phyloP scores from a whole-genome alignment of 1,140 invertebrate species.

The Megalonaias nervosa region DNA sequence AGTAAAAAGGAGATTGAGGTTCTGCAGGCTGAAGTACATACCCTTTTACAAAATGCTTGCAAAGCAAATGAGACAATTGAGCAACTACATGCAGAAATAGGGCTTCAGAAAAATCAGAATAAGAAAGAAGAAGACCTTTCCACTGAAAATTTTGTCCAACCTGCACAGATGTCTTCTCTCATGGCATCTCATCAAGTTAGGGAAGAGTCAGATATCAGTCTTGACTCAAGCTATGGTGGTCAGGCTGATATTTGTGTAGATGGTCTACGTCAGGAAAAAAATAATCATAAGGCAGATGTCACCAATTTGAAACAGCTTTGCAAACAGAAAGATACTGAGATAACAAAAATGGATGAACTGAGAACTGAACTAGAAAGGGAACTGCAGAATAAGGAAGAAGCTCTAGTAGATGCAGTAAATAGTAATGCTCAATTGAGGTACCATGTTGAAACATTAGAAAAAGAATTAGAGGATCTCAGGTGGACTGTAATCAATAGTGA shows the following conservation, averaged over 20 bases:
- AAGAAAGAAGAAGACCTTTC: no score
- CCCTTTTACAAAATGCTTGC: neutral
- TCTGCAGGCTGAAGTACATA: no score
- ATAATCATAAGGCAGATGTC: conserved; percentile 22
- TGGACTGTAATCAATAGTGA: no score
- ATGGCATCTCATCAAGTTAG: no score
- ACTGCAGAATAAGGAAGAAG: no score
- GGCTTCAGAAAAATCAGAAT: neutral
- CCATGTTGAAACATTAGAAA: neutral
- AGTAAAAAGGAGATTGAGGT: conserved; percentile 10
- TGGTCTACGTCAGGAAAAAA: conserved; percentile 1
- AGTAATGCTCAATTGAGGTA: neutral
- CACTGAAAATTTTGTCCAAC: no score
- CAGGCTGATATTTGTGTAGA: no score
- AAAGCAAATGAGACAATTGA: conserved; percentile 12
- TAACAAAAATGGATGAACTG: conserved; percentile 37
- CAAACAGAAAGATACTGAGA: conserved; percentile 46
- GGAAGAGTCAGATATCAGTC: no score
- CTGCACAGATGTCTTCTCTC: no score
- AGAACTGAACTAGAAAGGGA: conserved; percentile 8
- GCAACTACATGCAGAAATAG: conserved; percentile 7
- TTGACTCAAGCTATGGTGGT: no score
- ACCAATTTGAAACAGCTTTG: conserved; percentile 42
- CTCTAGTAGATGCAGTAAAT: conserved; percentile 1
- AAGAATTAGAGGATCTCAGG: conserved; percentile 5